These are phyloP conservation scores for Brachionus rubens DNA, from an alignment of 1,140 invertebrate species.

Conservation along the genomic window DNA sequence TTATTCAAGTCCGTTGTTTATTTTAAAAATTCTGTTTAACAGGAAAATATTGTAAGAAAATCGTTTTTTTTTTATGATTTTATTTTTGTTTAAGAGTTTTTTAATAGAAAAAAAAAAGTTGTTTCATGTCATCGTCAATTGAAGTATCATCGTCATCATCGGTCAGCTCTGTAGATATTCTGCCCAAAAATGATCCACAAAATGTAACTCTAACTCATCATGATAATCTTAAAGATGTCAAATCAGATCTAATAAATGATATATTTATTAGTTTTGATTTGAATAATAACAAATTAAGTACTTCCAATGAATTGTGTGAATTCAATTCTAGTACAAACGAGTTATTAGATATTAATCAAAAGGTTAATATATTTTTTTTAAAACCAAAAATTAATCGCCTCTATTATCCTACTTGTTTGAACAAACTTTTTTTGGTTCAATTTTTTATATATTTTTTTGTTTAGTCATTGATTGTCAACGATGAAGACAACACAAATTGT, in stretches of 20 bases:
- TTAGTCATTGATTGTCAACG: constrained; percentile 37
- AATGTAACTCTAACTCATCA: too few relatives aligned
- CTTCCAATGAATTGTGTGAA: too few relatives aligned
- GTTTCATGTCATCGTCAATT: constrained; percentile 27
- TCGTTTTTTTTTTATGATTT: too few relatives aligned
- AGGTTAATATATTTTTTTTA: background rate
- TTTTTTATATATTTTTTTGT: background rate
- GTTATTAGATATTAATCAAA: constrained; percentile 12
- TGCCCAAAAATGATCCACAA: constrained; percentile 1
- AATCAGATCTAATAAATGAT: background rate
- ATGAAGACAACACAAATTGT: constrained; percentile 2
- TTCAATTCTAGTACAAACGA: background rate
- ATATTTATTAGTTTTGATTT: constrained; percentile 2
- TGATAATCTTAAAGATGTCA: background rate
- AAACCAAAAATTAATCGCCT: too few relatives aligned
- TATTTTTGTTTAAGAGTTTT: too few relatives aligned
- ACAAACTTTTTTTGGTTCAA: background rate
- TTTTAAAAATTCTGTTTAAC: too few relatives aligned
- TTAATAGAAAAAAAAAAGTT: too few relatives aligned
- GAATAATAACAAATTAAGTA: too few relatives aligned
- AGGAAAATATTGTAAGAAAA: too few relatives aligned
- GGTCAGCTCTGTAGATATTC: background rate
- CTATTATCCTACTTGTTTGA: too few relatives aligned
- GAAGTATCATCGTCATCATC: background rate
- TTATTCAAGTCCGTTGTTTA: too few relatives aligned